Conservation (phyloP, 2,113 vertebrate species). For the Anolis carolinensis region DNA sequence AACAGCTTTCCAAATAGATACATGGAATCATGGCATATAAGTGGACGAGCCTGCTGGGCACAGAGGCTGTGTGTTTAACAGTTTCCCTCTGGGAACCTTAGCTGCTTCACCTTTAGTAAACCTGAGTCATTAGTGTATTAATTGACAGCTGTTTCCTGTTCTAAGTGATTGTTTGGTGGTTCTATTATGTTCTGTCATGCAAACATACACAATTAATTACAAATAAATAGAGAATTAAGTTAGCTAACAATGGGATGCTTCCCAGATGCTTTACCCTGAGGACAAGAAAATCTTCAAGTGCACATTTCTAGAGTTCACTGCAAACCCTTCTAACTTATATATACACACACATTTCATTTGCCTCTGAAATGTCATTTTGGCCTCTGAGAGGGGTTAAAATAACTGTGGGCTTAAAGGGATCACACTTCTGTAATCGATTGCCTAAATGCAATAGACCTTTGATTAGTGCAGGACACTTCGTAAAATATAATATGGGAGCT, state of each 20-base stretch:
- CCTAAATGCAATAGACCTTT: constrained; percentile 25
- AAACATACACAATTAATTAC: constrained; percentile 72
- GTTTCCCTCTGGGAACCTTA: constrained; percentile 16
- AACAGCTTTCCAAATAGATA: background rate
- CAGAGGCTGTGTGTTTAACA: constrained; percentile 26
- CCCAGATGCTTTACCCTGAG: constrained; percentile 37
- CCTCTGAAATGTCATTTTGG: background rate
- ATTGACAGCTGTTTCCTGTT: constrained; percentile 72
- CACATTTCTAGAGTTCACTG: constrained; percentile 31
- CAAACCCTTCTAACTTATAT: background rate
- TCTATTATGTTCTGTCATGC: constrained; percentile 66
- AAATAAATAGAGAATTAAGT: constrained; percentile 63
- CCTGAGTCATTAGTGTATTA: constrained; percentile 71
- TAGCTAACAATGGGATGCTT: constrained; percentile 40
- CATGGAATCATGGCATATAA: background rate
- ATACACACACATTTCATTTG: background rate
- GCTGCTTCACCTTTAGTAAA: constrained; percentile 57
- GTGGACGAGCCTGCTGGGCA: constrained; percentile 26
- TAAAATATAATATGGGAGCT: constrained; percentile 38
- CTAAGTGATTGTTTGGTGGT: constrained; percentile 66
- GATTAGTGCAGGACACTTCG: constrained; percentile 34
- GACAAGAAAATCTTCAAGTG: background rate
- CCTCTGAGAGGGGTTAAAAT: background rate
- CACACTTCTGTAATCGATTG: constrained; percentile 30
- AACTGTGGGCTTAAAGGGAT: constrained; percentile 30